Conservation (phyloP, 2,888 invertebrate genomes). For the Patella ulyssiponensis region DNA sequence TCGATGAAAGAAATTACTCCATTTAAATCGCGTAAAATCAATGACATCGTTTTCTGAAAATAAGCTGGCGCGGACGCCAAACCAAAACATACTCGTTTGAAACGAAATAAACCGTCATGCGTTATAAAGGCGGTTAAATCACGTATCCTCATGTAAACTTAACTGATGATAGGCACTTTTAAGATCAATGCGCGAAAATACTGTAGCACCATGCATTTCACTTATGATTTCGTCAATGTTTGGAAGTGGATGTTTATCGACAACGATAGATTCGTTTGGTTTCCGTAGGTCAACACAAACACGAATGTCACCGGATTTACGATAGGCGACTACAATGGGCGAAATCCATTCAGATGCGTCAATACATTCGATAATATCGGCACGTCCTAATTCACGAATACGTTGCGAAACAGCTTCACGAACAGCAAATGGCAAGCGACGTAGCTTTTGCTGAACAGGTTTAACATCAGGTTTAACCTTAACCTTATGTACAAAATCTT, state of each 20-base stretch:
- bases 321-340: neutral
- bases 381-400: neutral
- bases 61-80: neutral
- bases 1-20: neutral
- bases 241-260: constrained; percentile 10
- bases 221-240: constrained; percentile 1
- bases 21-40: neutral
- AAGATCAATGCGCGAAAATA: neutral
- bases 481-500: neutral
- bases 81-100: neutral
- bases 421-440: neutral
- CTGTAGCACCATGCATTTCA: neutral
- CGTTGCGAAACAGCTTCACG: neutral
- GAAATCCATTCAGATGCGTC: constrained; percentile 15
- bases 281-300: neutral
- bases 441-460: neutral
- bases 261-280: neutral
- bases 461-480: constrained; percentile 5
- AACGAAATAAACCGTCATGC: neutral
- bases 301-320: neutral
- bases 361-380: constrained; percentile 8
- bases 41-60: constrained; percentile 7
- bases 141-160: neutral
- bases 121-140: constrained; percentile 11
- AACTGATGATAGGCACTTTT: constrained; percentile 1